These are phyloP conservation scores for Phalera bucephala DNA, from an alignment of 2,888 invertebrate genomes.

Conservation along the genomic window DNA sequence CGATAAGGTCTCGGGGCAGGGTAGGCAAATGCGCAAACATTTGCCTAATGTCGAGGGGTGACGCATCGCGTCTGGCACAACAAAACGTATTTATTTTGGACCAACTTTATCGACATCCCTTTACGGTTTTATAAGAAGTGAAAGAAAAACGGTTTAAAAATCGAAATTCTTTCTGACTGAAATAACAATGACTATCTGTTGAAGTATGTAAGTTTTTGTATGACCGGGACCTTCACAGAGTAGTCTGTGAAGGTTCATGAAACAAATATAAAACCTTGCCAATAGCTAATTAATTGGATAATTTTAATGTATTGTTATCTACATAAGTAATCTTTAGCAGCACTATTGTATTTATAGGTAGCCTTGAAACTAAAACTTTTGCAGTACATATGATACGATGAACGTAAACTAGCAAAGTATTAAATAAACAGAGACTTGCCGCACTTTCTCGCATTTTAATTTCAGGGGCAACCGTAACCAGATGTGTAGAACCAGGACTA, in stretches of 20 bases:
- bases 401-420: background rate
- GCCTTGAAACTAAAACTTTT: background rate
- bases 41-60: slow-evolving; percentile 42
- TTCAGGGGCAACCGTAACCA: background rate
- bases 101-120: slow-evolving; percentile 20
- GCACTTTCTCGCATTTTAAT: slow-evolving; percentile 1
- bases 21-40: slow-evolving; percentile 47
- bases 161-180: too few species aligned
- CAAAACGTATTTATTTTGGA: slow-evolving; percentile 29
- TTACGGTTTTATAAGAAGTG: slow-evolving; percentile 13
- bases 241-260: too few species aligned
- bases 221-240: too few species aligned
- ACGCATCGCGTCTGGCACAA: slow-evolving; percentile 39
- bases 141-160: too few species aligned
- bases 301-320: background rate
- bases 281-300: too few species aligned
- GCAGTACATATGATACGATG: background rate
- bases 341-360: background rate
- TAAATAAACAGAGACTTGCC: slow-evolving; percentile 1
- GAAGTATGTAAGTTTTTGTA: too few species aligned
- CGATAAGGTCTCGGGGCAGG: slow-evolving; percentile 44
- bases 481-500: background rate
- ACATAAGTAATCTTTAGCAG: background rate
- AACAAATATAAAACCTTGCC: too few species aligned
- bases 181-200: too few species aligned